Conservation (phyloP, 1,140 invertebrate genomes). For the Limonius californicus region DNA sequence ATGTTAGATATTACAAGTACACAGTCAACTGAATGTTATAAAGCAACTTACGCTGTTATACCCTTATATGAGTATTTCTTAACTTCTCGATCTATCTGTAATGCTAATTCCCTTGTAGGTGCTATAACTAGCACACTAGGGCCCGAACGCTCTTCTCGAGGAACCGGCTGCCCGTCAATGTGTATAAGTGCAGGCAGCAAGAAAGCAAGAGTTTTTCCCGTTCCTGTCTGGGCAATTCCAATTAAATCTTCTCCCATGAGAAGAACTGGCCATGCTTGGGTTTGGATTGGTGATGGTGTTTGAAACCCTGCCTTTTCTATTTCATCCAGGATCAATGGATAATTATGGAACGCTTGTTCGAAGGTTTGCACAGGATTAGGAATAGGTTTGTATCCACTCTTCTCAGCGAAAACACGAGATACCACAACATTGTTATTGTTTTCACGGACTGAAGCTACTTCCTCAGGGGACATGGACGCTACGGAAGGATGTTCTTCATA, state of each 20-base stretch:
- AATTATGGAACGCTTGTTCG: slow-evolving; percentile 77
- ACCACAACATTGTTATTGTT: slow-evolving; percentile 66
- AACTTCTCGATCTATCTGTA: slow-evolving; percentile 88
- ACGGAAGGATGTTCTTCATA: slow-evolving; percentile 76
- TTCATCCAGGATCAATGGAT: slow-evolving; percentile 78
- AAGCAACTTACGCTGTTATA: slow-evolving; percentile 69
- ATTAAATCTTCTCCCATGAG: slow-evolving; percentile 83
- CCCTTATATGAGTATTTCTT: slow-evolving; percentile 79
- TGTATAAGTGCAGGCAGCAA: slow-evolving; percentile 74
- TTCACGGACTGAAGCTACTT: slow-evolving; percentile 60
- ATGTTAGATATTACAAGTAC: not conserved
- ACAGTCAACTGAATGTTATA: too few relatives aligned
- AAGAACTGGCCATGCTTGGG: slow-evolving; percentile 86
- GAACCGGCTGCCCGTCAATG: slow-evolving; percentile 58
- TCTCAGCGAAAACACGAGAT: slow-evolving; percentile 47
- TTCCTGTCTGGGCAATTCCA: slow-evolving; percentile 91
- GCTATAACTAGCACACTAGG: slow-evolving; percentile 84
- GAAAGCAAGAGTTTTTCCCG: slow-evolving; percentile 89
- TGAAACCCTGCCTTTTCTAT: slow-evolving; percentile 79
- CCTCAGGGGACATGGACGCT: slow-evolving; percentile 56
- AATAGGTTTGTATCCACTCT: slow-evolving; percentile 51
- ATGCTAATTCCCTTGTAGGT: slow-evolving; percentile 85
- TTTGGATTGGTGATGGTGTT: slow-evolving; percentile 85
- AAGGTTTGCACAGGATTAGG: slow-evolving; percentile 83
- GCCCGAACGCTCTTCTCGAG: slow-evolving; percentile 64